Conservation (phyloP, 2,888 invertebrate species). For the Anthoptus insignis region DNA sequence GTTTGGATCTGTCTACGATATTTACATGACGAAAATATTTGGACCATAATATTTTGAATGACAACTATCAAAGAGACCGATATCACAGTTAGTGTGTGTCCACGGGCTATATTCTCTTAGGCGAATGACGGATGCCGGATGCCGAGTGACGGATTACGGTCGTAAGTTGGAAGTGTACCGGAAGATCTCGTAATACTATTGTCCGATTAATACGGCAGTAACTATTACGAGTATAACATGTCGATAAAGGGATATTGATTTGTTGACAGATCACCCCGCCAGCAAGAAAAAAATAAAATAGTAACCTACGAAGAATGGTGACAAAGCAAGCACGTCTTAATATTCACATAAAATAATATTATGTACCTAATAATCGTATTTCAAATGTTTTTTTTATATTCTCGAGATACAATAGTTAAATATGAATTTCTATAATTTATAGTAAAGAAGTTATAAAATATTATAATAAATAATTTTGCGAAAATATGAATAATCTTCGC, state of each 20-base stretch:
- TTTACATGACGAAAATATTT: slow-evolving; percentile 7
- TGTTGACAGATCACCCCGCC: neutral
- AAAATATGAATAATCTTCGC: no score
- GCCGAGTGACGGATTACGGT: neutral
- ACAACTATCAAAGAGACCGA: slow-evolving; percentile 18
- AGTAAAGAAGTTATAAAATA: no score
- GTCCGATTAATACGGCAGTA: neutral
- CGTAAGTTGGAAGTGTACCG: neutral
- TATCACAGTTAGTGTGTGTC: neutral
- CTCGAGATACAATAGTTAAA: no score
- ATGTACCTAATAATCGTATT: no score
- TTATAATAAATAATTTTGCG: no score
- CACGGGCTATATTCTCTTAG: neutral
- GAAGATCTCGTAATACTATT: neutral
- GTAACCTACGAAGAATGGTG: no score
- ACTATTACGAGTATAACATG: neutral
- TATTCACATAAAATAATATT: no score
- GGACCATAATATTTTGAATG: neutral
- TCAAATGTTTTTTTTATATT: no score
- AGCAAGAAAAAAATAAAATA: no score
- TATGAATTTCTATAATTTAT: no score
- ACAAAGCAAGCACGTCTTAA: no score
- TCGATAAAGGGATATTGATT: neutral
- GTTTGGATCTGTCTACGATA: neutral
- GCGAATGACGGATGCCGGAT: neutral